Conservation (phyloP, 2,797 vertebrate species). For the Atherinosoma microstoma region DNA sequence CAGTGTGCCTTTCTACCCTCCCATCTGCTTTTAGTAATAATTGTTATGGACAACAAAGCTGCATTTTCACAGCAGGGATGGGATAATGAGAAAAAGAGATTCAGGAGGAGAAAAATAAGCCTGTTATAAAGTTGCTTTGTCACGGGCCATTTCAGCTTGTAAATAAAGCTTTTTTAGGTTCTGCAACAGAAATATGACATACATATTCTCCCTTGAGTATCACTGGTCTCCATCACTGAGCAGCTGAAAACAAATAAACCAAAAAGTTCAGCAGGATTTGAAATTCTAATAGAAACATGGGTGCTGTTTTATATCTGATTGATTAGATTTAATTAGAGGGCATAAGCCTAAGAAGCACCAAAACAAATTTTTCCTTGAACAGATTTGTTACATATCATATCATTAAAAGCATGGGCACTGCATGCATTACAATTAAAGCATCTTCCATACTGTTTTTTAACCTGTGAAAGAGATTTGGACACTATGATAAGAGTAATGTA, state of each 20-base stretch:
- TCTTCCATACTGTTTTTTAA: neutral
- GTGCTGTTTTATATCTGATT: neutral
- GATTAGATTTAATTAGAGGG: neutral
- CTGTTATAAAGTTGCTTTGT: slow-evolving; percentile 8
- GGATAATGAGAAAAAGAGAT: slow-evolving; percentile 24
- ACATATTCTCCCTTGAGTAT: neutral
- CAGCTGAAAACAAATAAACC: slow-evolving; percentile 22
- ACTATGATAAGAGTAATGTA: neutral
- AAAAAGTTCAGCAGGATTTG: slow-evolving; percentile 17
- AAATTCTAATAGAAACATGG: slow-evolving; percentile 6
- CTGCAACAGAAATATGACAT: neutral
- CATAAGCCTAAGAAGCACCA: neutral
- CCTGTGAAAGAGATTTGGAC: slow-evolving; percentile 6
- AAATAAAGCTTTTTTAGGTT: slow-evolving; percentile 18
- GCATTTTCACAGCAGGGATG: slow-evolving; percentile 30
- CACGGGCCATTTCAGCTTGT: slow-evolving; percentile 12
- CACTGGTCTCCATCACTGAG: neutral
- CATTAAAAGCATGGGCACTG: neutral
- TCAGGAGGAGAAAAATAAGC: slow-evolving; percentile 28
- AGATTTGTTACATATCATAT: neutral
- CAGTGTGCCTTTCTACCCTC: slow-evolving; percentile 31
- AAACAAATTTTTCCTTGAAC: neutral
- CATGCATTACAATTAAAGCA: neutral
- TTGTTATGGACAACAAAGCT: slow-evolving; percentile 40
- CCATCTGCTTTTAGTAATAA: slow-evolving; percentile 49